phyloP scores from a whole-genome alignment of 2,113 vertebrate genomes.

The Tragulus kanchil region DNA sequence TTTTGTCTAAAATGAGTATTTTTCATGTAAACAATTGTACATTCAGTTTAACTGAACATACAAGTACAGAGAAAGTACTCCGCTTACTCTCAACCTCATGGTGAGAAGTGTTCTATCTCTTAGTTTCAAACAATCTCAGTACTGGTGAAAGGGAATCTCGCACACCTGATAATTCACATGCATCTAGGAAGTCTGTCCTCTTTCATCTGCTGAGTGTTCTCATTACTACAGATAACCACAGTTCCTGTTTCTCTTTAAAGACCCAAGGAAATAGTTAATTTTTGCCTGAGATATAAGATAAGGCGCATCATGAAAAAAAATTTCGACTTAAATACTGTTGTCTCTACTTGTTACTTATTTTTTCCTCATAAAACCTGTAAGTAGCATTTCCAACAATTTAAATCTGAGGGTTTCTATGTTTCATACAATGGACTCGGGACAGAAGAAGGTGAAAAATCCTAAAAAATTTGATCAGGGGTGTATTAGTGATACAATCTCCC shows the following conservation, averaged over 20 bases:
- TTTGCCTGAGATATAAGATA: neutral
- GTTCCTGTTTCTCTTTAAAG: neutral
- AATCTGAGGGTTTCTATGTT: neutral
- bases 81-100: neutral
- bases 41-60: too few species aligned
- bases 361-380: neutral
- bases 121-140: neutral
- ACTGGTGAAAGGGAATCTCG: neutral
- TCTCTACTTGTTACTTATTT: neutral
- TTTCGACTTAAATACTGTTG: neutral
- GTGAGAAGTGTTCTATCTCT: neutral
- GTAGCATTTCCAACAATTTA: neutral
- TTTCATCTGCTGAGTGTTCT: neutral
- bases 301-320: neutral
- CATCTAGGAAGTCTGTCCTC: neutral
- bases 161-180: neutral
- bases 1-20: constrained; percentile 47
- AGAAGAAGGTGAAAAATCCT: neutral
- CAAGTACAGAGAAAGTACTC: neutral
- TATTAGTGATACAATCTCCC: neutral
- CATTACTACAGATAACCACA: neutral
- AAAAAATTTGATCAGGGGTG: neutral
- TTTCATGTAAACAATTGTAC: too few species aligned
- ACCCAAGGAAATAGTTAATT: neutral
- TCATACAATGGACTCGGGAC: neutral